Evolutionary conservation across 2,113 vertebrate genomes (phyloP).

Genomic region (human (Homo sapiens)): DNA sequence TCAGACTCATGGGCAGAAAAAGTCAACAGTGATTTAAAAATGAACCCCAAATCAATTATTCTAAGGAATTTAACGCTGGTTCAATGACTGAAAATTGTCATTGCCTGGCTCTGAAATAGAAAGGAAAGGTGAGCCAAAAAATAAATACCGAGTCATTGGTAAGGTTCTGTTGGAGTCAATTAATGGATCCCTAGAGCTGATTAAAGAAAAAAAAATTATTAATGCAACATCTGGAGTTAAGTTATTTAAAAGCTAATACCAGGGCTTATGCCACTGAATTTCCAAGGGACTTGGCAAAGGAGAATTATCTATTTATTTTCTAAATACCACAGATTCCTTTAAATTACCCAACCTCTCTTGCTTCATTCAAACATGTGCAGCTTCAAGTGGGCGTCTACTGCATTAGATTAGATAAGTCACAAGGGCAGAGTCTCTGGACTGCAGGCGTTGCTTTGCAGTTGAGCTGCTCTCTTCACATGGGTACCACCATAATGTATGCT

Average conservation of each 20-base stretch:
- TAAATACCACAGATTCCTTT: neutral
- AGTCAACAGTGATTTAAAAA: conserved; percentile 52
- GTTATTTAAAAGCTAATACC: conserved; percentile 35
- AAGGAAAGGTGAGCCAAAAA: neutral
- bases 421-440: neutral
- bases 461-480: neutral
- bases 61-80: conserved; percentile 37
- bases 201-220: neutral
- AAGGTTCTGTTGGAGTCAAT: neutral
- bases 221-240: conserved; percentile 20
- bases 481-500: accelerated
- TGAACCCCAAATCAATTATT: conserved; percentile 54
- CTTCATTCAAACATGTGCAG: neutral
- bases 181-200: neutral
- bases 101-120: neutral
- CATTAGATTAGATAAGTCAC: neutral
- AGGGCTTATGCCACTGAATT: neutral
- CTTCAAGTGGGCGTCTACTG: neutral
- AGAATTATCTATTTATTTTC: neutral
- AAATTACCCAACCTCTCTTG: too few relatives aligned
- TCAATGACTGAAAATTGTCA: conserved; percentile 45
- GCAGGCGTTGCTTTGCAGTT: accelerated
- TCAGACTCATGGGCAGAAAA: conserved; percentile 1
- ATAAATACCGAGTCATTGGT: neutral
- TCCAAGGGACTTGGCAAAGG: neutral